Percentiles rank a stretch among this genome's conserved stretches.
phyloP scores from a whole-genome alignment of 2,113 vertebrate species.

The Clarias magur region DNA sequence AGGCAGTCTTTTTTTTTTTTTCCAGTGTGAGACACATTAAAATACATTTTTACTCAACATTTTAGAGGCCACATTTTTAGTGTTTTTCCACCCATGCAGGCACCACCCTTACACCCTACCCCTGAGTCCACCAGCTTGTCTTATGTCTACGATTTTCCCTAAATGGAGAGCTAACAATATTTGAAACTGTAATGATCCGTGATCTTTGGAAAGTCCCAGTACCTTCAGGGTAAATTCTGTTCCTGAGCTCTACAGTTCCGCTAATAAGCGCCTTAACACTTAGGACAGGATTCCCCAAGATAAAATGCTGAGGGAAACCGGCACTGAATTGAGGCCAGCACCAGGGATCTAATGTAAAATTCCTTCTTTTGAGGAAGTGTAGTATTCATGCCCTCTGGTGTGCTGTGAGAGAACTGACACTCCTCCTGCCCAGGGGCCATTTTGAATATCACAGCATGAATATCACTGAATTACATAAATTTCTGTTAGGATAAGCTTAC shows the following conservation, averaged over 20 bases:
- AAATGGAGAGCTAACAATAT: background rate
- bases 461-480: conserved; percentile 12
- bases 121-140: background rate
- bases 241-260: background rate
- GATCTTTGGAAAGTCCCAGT: background rate
- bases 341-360: too few relatives aligned
- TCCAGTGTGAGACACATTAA: too few relatives aligned
- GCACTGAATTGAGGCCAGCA: background rate
- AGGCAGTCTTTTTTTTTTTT: background rate
- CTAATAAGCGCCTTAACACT: background rate
- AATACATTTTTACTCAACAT: background rate
- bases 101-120: background rate
- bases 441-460: conserved; percentile 63
- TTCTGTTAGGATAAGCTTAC: too few relatives aligned
- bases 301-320: background rate
- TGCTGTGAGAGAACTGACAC: conserved; percentile 5
- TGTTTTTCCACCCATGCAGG: background rate
- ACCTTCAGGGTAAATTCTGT: background rate
- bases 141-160: background rate
- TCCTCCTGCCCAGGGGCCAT: conserved; percentile 68
- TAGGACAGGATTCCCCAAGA: background rate
- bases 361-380: conserved; percentile 8
- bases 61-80: background rate
- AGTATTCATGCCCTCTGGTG: conserved; percentile 64
- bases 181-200: background rate